Percentiles rank a stretch among this genome's conserved stretches.
Evolutionary conservation across 2,113 vertebrate genomes (phyloP).

Genomic region (Psettodes erumei): DNA sequence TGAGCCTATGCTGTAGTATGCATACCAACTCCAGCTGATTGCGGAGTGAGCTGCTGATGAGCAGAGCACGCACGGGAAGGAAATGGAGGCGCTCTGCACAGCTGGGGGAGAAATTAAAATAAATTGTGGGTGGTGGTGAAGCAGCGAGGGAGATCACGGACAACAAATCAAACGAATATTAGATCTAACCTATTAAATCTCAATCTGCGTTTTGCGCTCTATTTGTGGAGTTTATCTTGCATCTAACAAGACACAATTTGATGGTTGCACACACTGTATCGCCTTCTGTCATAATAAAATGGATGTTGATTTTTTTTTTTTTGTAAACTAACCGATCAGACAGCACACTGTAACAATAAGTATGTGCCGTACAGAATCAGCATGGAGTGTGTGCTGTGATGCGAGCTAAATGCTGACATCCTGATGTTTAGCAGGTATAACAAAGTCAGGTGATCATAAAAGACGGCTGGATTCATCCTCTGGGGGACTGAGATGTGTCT

Average conservation of each 20-base stretch:
- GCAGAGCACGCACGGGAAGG: not conserved
- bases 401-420: too few species aligned
- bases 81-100: not conserved
- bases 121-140: not conserved
- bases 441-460: not conserved
- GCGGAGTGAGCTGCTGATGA: not conserved
- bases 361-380: not conserved
- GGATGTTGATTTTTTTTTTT: too few species aligned
- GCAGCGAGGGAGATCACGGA: not conserved
- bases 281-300: not conserved
- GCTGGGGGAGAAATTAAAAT: not conserved
- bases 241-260: not conserved
- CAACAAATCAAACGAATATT: not conserved
- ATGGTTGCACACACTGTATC: not conserved
- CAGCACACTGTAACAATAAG: too few species aligned
- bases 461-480: not conserved
- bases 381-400: not conserved
- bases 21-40: not conserved
- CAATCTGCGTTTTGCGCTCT: too few species aligned
- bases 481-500: not conserved
- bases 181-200: too few species aligned
- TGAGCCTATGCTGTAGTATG: too few species aligned
- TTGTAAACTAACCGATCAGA: too few species aligned
- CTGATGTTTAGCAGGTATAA: not conserved
- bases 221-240: too few species aligned